These are phyloP conservation scores for Hemaris fuciformis DNA, from an alignment of 2,888 invertebrate genomes.

Conservation along the genomic window DNA sequence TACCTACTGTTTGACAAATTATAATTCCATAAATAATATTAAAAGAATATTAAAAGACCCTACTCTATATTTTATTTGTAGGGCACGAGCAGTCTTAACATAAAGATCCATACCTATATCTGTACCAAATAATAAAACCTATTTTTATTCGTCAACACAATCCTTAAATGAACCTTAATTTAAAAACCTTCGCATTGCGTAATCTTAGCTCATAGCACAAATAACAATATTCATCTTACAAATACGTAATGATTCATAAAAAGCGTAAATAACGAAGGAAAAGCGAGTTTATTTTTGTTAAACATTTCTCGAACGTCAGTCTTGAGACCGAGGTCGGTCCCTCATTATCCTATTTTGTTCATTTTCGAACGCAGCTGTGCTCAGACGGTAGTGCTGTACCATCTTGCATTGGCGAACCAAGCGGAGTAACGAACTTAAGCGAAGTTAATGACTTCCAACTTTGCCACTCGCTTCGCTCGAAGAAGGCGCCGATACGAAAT, in stretches of 20 bases:
- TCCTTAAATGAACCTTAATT: not conserved
- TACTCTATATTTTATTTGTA: too few species aligned
- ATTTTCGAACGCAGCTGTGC: conserved; percentile 51
- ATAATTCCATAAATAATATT: too few species aligned
- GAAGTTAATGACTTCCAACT: conserved; percentile 62
- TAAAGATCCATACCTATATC: too few species aligned
- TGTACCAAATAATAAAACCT: too few species aligned
- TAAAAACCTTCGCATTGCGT: not conserved
- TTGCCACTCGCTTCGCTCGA: conserved; percentile 36
- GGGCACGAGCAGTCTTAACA: too few species aligned
- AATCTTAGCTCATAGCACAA: not conserved
- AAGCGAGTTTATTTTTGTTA: conserved; percentile 24
- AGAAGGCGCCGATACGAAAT: conserved; percentile 46
- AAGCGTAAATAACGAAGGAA: conserved; percentile 25
- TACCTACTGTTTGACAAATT: too few species aligned
- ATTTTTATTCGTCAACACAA: too few species aligned
- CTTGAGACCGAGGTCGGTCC: conserved; percentile 19
- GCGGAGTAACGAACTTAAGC: conserved; percentile 54
- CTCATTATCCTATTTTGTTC: conserved; percentile 54
- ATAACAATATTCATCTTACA: not conserved
- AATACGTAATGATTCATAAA: conserved; percentile 16
- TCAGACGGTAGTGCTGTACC: conserved; percentile 21
- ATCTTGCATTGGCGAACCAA: conserved; percentile 36
- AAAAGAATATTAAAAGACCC: too few species aligned
- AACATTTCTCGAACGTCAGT: conserved; percentile 27